A percentile compares a stretch with the other conserved stretches of the same genome.
Conservation (phyloP, 2,113 vertebrate genomes). For the Ariopsis seemanni region DNA sequence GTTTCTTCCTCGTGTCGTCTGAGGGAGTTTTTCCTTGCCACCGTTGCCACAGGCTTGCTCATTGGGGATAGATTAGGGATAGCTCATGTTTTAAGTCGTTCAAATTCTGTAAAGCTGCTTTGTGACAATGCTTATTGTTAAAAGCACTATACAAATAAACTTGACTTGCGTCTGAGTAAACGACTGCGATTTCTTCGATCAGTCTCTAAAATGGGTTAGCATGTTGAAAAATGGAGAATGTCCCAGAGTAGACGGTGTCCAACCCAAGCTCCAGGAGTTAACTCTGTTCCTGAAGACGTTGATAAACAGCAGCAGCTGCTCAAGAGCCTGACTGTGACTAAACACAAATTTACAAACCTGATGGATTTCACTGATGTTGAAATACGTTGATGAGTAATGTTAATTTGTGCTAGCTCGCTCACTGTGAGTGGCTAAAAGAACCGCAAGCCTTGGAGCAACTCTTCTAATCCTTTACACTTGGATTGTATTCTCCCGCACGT, state of each 20-base stretch:
- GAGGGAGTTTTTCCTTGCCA: no score
- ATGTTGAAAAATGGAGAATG: constrained; percentile 10
- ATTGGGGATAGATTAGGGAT: no score
- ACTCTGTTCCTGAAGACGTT: not conserved
- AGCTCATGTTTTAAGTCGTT: no score
- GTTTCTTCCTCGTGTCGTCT: no score
- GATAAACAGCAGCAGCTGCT: constrained; percentile 5
- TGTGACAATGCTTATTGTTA: no score
- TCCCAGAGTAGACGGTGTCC: not conserved
- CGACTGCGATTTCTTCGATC: constrained; percentile 1
- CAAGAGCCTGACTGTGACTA: not conserved
- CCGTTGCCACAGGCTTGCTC: no score
- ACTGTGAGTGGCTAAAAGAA: not conserved
- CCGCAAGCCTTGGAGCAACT: not conserved
- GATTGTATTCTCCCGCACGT: not conserved
- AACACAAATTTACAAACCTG: not conserved
- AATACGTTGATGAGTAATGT: not conserved
- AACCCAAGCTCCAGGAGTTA: not conserved
- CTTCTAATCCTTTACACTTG: not conserved
- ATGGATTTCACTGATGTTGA: constrained; percentile 10
- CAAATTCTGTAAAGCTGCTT: no score
- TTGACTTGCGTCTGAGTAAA: constrained; percentile 1
- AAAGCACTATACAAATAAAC: no score
- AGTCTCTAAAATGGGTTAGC: not conserved
- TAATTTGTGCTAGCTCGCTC: not conserved